These are phyloP conservation scores for Apaloderma vittatum DNA, from an alignment of 2,113 vertebrate species.

Conservation along the genomic window DNA sequence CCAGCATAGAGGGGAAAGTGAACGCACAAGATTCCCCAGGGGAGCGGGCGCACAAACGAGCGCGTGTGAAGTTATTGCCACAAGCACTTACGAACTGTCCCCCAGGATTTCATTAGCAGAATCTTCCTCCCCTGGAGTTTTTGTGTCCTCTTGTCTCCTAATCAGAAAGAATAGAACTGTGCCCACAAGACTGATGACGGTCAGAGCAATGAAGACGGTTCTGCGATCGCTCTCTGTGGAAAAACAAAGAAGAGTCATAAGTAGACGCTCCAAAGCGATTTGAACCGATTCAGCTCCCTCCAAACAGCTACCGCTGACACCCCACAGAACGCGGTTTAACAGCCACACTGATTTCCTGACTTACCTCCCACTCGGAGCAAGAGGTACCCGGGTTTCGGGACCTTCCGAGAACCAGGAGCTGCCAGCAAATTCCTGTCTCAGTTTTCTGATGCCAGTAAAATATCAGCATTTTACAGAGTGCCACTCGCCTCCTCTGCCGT, in stretches of 20 bases:
- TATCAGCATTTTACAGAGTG: not conserved
- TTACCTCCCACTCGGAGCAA: not conserved
- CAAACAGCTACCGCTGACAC: not conserved
- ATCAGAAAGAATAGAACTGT: conserved; percentile 97
- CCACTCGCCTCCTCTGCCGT: conserved; percentile 1
- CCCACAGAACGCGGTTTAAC: not conserved
- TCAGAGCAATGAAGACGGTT: conserved; percentile 95
- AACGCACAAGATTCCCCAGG: not conserved
- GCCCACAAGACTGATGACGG: conserved; percentile 95
- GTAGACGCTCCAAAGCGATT: not conserved
- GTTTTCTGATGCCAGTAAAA: conserved; percentile 32
- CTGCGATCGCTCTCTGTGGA: conserved; percentile 90
- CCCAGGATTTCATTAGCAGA: conserved; percentile 71
- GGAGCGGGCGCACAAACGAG: accelerated
- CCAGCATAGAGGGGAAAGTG: not conserved
- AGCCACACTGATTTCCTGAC: not conserved
- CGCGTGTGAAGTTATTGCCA: not conserved
- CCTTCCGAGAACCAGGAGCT: not conserved
- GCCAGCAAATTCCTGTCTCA: conserved; percentile 39
- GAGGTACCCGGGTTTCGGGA: not conserved
- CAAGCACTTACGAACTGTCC: conserved; percentile 71
- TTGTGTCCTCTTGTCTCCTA: conserved; percentile 83
- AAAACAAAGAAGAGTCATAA: conserved; percentile 30
- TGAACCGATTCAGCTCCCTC: not conserved
- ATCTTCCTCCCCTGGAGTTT: conserved; percentile 74